Base-by-base conservation (phyloP, 2,888 invertebrate genomes). In the Drosophila leonis region DNA sequence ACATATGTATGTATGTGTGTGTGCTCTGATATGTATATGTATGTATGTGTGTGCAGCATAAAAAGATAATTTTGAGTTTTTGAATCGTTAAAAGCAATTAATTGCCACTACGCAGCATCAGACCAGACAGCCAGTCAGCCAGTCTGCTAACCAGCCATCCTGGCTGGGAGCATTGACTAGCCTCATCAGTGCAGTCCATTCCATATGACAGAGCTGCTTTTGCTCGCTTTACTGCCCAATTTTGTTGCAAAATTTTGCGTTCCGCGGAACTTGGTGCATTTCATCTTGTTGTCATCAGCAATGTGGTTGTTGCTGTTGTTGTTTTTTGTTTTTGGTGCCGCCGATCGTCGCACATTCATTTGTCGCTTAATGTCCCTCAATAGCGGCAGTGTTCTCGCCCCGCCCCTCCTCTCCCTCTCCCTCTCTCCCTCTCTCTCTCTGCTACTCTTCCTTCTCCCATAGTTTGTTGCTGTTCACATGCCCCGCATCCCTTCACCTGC, bases 21-120 rank as follows among this genome's bases (percentile, higher is more conserved):
- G 39, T 52, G 49, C 35, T 55, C 62, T 54, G 18, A 31, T 51
- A 49, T 57, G n/a, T 44, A 37, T 12, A n/a, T 60, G 48, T 63
- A 41, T 54, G n/a, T 60, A 72, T 84, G 70, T 88, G 73, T 82
- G 80, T 74, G 71, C 71, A 80, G 76, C 81, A 86, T 88, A 82
- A 81, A 80, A 82, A 65, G 56, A 87, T 88, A 84, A 88, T 86
- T 86, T 86, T 88, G 80, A 88, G 84, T 86, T 86, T 86, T 88
- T 86, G 87, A 88, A 86, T 86, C 86, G 86, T 88, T 88, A 88
- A 86, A 86, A 88, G 88, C 86, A 88, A 86, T 86, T 86, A 86
- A 86, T 86, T 88, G 86, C 89, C 79, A 80, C 83, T 82, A 82
- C 82, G 73, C 83, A 83, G 79, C 81, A 83, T 20, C 49, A 46